Base-by-base conservation (phyloP, 2,888 invertebrate genomes). In the Spodoptera picta region DNA sequence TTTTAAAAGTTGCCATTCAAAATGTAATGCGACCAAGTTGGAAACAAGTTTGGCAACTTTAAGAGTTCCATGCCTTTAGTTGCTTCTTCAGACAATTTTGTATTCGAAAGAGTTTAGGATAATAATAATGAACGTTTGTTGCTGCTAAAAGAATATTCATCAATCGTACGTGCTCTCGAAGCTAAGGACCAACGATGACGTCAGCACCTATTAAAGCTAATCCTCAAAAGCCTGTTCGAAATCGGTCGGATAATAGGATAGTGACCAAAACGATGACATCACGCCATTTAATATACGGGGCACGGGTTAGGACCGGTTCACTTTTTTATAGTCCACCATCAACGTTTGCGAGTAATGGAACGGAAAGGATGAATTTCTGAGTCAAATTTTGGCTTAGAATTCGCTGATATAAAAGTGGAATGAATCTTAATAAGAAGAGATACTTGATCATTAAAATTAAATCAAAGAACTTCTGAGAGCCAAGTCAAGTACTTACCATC, bases 181-280 rank as follows among this genome's bases (percentile, higher is more conserved):
- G 36, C 7, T 36, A 36, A 36, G 36, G 36, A 36, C 36, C 36
- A 9, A 36, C 36, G 36, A 36, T 36, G 36, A 36, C 47, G 24
- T 23, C 19, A 23, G 6, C 23, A 47, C 47, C 42, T 41, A 27
- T 36, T 36, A n/a, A 43, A 3, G 12, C n/a, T 9, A 27, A 44
- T 6, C 4, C 9, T 9, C 12, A 24, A 36, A 44, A 24, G 46
- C 3, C 14, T 51, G 10, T 49, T 24, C 56, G 3, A 64, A 62
- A 44, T 70, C 49, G 52, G 62, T 54, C 65, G 80, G 72, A 23
- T 83, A 71, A 65, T 60, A 74, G 51, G 60, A 66, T 70, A 65
- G 79, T 77, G 77, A 75, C 78, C 75, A 81, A 74, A 68, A 69
- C 66, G 77, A 75, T 86, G 86, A 86, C 82, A 84, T 85, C 84